Evolutionary conservation across 2,888 invertebrate genomes (phyloP).

Genomic region (Pharmacophagus antenor): DNA sequence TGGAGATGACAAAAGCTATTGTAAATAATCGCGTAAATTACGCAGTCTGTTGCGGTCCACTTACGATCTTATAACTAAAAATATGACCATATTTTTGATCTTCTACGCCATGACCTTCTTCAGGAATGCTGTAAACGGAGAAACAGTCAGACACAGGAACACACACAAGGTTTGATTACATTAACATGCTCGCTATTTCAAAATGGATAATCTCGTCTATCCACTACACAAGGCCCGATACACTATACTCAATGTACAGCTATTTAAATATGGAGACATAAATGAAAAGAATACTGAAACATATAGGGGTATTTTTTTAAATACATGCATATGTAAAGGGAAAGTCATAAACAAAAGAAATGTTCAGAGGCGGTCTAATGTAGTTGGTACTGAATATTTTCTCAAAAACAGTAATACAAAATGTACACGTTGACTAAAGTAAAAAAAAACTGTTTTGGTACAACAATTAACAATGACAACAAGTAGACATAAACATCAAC

Average conservation of each 20-base stretch:
- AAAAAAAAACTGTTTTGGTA: neutral
- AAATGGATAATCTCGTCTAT: neutral
- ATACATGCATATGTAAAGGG: neutral
- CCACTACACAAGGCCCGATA: neutral
- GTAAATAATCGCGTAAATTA: conserved; percentile 10
- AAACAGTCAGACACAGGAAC: conserved; percentile 62
- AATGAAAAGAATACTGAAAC: neutral
- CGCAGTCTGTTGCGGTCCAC: conserved; percentile 43
- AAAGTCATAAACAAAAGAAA: neutral
- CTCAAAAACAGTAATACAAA: neutral
- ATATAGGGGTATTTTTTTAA: neutral
- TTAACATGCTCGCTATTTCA: conserved; percentile 19
- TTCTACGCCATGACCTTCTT: conserved; percentile 87
- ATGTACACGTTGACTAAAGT: neutral
- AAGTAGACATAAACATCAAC: neutral
- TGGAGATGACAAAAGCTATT: conserved; percentile 18
- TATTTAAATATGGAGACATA: no score
- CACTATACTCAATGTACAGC: neutral
- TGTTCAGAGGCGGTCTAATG: neutral
- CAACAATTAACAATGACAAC: neutral
- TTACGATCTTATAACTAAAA: conserved; percentile 82
- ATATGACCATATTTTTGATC: conserved; percentile 66
- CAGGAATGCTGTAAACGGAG: conserved; percentile 87
- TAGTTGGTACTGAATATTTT: neutral
- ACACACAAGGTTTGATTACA: conserved; percentile 43